phyloP scores from a whole-genome alignment of 2,888 invertebrate genomes.

The Gortyna flavago region DNA sequence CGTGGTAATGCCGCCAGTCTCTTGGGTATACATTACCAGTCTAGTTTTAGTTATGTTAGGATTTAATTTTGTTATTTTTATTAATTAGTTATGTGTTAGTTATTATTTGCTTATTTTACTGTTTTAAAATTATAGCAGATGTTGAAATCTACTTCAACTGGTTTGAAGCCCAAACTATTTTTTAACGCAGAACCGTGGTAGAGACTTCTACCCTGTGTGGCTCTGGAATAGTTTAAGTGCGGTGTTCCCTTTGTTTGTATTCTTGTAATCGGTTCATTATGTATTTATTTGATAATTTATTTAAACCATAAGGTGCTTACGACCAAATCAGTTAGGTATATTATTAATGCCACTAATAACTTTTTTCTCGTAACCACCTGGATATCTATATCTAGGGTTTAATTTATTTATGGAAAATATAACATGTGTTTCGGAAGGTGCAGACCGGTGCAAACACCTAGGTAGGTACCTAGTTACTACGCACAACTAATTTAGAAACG shows the following conservation, averaged over 20 bases:
- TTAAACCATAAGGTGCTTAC: too few species aligned
- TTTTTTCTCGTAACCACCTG: neutral
- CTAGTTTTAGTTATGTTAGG: too few species aligned
- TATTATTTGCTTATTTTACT: too few species aligned
- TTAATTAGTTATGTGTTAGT: too few species aligned
- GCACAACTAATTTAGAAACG: neutral
- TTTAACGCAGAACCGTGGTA: neutral
- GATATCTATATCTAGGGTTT: too few species aligned
- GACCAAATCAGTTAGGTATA: too few species aligned
- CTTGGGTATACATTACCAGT: too few species aligned
- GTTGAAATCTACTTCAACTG: neutral
- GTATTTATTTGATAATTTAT: too few species aligned
- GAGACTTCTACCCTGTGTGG: neutral
- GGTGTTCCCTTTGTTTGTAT: neutral
- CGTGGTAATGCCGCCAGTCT: too few species aligned
- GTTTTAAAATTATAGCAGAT: too few species aligned
- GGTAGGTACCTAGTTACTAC: neutral
- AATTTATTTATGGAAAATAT: constrained; percentile 3
- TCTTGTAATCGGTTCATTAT: constrained; percentile 1
- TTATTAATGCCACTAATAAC: neutral
- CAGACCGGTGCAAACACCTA: neutral
- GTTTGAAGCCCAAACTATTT: neutral
- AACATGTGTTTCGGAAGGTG: neutral
- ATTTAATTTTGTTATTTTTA: too few species aligned
- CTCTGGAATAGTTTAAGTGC: neutral